phyloP scores from a whole-genome alignment of 2,888 invertebrate genomes.

The Caradrina clavipalpis region DNA sequence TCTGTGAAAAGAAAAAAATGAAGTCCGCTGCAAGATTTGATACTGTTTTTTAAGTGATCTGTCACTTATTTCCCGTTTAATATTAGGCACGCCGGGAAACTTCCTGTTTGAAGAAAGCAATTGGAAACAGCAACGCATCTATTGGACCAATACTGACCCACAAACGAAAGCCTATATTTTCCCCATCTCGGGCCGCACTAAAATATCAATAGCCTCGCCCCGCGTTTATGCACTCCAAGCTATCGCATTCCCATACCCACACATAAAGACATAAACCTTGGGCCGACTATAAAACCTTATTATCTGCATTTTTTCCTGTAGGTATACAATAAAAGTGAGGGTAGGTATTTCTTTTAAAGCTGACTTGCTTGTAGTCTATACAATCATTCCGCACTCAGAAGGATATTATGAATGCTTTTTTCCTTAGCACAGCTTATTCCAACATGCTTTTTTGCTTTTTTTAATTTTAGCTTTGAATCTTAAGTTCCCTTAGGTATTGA shows the following conservation, averaged over 20 bases:
- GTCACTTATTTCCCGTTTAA: too few relatives aligned
- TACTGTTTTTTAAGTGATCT: neutral
- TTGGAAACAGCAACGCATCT: neutral
- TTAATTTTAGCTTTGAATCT: too few relatives aligned
- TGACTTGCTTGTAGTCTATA: too few relatives aligned
- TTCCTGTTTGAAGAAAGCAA: neutral
- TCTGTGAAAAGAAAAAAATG: neutral
- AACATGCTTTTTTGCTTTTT: too few relatives aligned
- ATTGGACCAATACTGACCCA: neutral
- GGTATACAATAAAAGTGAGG: conserved; percentile 79
- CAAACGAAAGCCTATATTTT: conserved; percentile 11
- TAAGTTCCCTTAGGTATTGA: too few relatives aligned
- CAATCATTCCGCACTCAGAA: too few relatives aligned
- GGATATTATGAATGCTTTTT: too few relatives aligned
- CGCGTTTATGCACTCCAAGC: conserved; percentile 51
- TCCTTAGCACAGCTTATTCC: too few relatives aligned
- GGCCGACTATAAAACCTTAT: conserved; percentile 79
- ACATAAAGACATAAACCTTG: conserved; percentile 78
- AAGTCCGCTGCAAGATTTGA: neutral
- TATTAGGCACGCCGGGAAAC: too few relatives aligned
- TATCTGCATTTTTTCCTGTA: conserved; percentile 78
- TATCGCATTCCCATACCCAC: conserved; percentile 54
- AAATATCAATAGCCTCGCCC: conserved; percentile 46
- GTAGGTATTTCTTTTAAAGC: conserved; percentile 8
- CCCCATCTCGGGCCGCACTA: conserved; percentile 33